These are phyloP conservation scores for Sabatieria punctata DNA, from an alignment of 2,888 invertebrate genomes.

Conservation along the genomic window DNA sequence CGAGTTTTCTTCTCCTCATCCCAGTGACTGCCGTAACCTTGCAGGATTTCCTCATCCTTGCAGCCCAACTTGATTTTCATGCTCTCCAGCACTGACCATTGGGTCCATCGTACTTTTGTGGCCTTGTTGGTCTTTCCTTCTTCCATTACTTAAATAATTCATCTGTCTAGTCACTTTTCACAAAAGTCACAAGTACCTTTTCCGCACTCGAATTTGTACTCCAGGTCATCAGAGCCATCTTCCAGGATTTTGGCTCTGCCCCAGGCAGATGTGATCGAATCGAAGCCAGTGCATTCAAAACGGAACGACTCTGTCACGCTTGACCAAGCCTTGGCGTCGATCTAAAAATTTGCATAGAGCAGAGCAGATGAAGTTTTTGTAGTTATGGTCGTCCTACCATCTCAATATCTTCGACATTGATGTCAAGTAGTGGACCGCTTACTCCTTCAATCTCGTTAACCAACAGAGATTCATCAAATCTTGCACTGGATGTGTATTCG, in stretches of 20 bases:
- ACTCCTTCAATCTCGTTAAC: constrained; percentile 1
- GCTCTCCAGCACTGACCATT: neutral
- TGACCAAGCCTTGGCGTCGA: too few relatives aligned
- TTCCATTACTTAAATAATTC: neutral
- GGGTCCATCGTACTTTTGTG: neutral
- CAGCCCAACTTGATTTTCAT: constrained; percentile 5
- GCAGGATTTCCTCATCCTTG: neutral
- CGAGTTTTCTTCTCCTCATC: neutral
- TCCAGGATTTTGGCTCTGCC: neutral
- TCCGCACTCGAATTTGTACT: neutral
- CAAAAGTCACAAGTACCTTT: too few relatives aligned
- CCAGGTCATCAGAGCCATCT: constrained; percentile 1
- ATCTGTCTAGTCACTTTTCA: neutral
- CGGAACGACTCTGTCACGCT: neutral
- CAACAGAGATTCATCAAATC: neutral
- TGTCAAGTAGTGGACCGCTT: neutral
- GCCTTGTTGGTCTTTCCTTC: neutral
- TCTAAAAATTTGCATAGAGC: too few relatives aligned
- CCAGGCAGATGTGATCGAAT: neutral
- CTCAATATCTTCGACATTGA: neutral
- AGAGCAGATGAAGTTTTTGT: too few relatives aligned
- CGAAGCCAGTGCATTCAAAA: neutral
- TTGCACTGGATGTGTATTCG: neutral
- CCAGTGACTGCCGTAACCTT: neutral
- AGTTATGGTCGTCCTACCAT: neutral